Evolutionary conservation across 2,797 vertebrate species (phyloP), one percentile per base, ranked within the genome.

Genomic region (Botia kubotai): DNA sequence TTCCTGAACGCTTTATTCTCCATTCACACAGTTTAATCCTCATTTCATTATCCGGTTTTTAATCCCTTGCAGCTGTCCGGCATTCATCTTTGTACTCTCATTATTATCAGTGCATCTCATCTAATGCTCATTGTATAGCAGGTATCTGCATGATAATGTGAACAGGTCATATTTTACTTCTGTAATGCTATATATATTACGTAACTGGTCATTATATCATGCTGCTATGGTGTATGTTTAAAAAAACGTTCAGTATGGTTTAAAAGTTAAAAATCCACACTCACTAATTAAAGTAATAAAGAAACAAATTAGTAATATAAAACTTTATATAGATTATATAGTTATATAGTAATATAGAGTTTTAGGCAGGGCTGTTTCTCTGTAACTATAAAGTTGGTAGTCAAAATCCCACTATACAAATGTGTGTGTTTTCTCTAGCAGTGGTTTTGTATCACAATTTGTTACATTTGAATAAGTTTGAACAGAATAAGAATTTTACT

Each of bases 21-120:
- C 33, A 17, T 53, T 66, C 39, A 8, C 57, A 39, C 29, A 69
- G 1, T 11, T 17, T 80, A 33, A 80, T 72, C 29, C 13, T 7
- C 0, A 0, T 21, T 36, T 58, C 23, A 80, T 80, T 68, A 68
- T 79, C 69, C n/a, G 14, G 13, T 17, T 55, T 50, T 60, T 62
- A 66, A 39, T 39, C 33, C 29, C 11, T 16, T 17, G 29, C 53
- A 60, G 66, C 23, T 70, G 43, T 6, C 29, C n/a, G 63, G 33
- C 13, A 17, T 78, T 78, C 21, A 77, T 23, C 19, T 26, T 48
- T 69, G 21, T 12, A 0, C 6, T 46, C 21, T 29, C 65, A 69
- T 58, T 58, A 46, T 70, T 70, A 62, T 70, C 7, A 36, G 43
- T 13, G 55, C 29, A 36, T 66, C 50, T 29, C 3, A 52, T 72